Base-by-base conservation (phyloP, 2,113 vertebrate genomes). In the Thunnus maccoyii region DNA sequence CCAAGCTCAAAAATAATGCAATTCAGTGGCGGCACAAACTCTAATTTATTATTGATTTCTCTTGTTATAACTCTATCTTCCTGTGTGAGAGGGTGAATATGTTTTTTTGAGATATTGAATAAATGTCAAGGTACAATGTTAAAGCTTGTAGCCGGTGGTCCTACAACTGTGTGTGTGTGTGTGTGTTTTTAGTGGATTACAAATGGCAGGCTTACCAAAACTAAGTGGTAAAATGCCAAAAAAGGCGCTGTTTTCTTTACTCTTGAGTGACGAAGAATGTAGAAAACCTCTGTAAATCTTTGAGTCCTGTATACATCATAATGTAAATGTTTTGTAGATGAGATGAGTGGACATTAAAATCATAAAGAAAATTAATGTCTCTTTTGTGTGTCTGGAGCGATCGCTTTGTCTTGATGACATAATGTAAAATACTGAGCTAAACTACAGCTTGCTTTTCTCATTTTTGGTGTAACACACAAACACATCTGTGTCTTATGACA, bases 41-140 rank as follows among this genome's bases (percentile, higher is more conserved):
- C 14, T 64, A 78, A 79, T 85, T 58, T 57, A 72, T 77, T 80
- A 88, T 88, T 80, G 86, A 91, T 86, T 86, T 82, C 46, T 78
- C 20, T 72, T 75, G 22, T 80, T 76, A 60, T 67, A 62, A 67
- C 72, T 85, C 15, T 14, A 72, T 87, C 25, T 80, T 72, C 25
- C 67, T 52, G 20, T 67, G 67, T 79, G 68, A 56, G 57, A 57
- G 56, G 16, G 9, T 57, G 30, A 70, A 47, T 36, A 27, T 74
- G 15, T 67, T 71, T 68, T 78, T 68, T 41, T 60, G 8, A 82
- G 46, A 57, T 84, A 72, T 60, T 72, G 71, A 81, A 81, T 51
- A 67, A 30, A 82, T 68, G 54, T 72, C 78, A 84, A 52, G 75
- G 57, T 79, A 73, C 51, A 50, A 18, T 69, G 57, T 80, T 82